These are phyloP conservation scores for Hydractinia echinata DNA, from an alignment of 30 jellyfish, hydroid and myxozoan genomes.

Conservation along the genomic window DNA sequence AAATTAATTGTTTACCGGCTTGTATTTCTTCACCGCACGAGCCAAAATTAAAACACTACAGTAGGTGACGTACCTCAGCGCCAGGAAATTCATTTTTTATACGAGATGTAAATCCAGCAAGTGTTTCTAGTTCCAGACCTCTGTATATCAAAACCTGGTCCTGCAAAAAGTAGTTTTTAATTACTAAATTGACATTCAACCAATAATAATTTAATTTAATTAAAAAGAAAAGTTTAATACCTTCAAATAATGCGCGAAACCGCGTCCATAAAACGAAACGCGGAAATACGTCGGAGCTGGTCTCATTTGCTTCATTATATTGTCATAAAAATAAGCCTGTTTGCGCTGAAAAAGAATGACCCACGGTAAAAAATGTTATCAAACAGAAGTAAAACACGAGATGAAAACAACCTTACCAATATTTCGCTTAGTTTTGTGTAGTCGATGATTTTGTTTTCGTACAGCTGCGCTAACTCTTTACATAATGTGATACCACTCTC, in stretches of 20 bases:
- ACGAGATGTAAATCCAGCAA: constrained; percentile 84
- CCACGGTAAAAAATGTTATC: background rate
- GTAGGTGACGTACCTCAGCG: constrained; percentile 58
- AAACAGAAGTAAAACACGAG: background rate
- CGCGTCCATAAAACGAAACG: constrained; percentile 88
- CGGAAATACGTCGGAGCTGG: constrained; percentile 96
- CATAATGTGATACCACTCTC: constrained; percentile 85
- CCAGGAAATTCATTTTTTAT: constrained; percentile 81
- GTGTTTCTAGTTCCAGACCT: constrained; percentile 83
- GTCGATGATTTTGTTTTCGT: constrained; percentile 66
- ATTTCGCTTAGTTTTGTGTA: constrained; percentile 83
- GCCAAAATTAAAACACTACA: background rate
- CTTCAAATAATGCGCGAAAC: constrained; percentile 87
- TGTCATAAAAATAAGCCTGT: constrained; percentile 95
- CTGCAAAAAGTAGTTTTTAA: constrained; percentile 10
- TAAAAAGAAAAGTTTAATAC: constrained; percentile 20
- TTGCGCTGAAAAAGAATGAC: constrained; percentile 54
- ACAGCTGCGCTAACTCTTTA: constrained; percentile 72
- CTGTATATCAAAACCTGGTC: constrained; percentile 72
- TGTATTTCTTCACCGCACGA: background rate
- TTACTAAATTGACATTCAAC: background rate
- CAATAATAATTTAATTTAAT: background rate
- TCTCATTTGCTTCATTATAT: constrained; percentile 88
- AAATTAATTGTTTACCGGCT: too few relatives aligned
- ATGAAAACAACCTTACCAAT: constrained; percentile 51